Base-by-base conservation (phyloP, 2,113 vertebrate genomes). In the Podiceps cristatus region DNA sequence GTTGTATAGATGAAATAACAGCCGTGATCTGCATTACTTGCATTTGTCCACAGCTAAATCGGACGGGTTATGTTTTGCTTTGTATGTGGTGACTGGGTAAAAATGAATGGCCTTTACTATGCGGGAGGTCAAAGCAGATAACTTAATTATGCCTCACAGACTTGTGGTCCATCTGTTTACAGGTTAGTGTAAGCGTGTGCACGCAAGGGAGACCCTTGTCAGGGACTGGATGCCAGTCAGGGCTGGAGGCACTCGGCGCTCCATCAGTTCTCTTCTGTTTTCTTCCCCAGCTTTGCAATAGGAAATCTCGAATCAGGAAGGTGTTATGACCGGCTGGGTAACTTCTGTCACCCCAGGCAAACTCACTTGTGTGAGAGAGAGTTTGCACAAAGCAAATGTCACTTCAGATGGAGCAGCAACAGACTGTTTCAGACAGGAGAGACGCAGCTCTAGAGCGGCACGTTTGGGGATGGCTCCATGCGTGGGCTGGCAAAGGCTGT, bases 21-120 rank as follows among this genome's bases (percentile, higher is more conserved):
- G 10, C 31, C 5, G 2, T 64, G 49, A 79, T 83, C 71, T 42
- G 17, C 33, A 73, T 91, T 90, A 58, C 50, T 66, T 1, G 0
- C n/a, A n/a, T 77, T 80, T 86, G 68, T 91, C 50, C 79, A 31
- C 55, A 62, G 59, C 47, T 77, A 59, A 68, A 83, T 81, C 4
- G 2, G 45, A 77, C n/a, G 71, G 45, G 40, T 86, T 88, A 27
- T 67, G 40, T 64, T 84, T 94, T 88, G 64, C 47, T 78, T 93
- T 75, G 24, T 44, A 29, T 67, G 18, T 47, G 11, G 16, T 44
- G 18, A 82, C 35, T 62, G n/a, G 7, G 17, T 80, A 58, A 83
- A 86, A 94, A 77, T 15, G 42, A 73, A 76, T 50, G 33, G 71
- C 24, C 40, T 94, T 82, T 93, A 13, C 44, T 68, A 14, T 6